A percentile compares a stretch with the other conserved stretches of the same genome.
Conservation (phyloP, 64 coral and sea anemone genomes). For the Montipora foliosa region DNA sequence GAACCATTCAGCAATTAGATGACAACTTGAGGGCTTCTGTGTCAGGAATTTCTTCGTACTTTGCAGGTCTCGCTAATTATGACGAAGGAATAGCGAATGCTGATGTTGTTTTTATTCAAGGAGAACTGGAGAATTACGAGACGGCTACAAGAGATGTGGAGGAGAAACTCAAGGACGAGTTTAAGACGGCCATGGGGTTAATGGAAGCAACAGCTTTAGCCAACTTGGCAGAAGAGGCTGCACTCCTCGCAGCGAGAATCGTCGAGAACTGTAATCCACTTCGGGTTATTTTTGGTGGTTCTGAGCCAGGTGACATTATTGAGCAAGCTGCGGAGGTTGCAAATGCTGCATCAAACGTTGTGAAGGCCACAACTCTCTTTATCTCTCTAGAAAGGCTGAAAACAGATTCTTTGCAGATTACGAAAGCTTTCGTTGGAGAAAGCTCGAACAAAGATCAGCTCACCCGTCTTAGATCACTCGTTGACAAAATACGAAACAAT, state of each 20-base stretch:
- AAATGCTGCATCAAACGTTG: background rate
- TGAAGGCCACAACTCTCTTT: background rate
- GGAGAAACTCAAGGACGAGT: background rate
- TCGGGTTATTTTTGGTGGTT: too few relatives aligned
- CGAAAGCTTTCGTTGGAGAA: slow-evolving; percentile 6
- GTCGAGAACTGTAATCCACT: too few relatives aligned
- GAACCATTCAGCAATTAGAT: background rate
- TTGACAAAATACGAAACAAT: slow-evolving; percentile 26
- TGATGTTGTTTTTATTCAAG: too few relatives aligned
- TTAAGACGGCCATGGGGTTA: background rate
- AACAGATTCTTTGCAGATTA: slow-evolving; percentile 10
- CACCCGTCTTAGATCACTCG: background rate
- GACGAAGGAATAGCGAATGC: too few relatives aligned
- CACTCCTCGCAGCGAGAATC: background rate
- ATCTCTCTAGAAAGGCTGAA: background rate
- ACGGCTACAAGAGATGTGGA: background rate
- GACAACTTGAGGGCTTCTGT: background rate
- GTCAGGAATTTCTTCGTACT: slow-evolving; percentile 33
- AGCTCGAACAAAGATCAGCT: slow-evolving; percentile 4
- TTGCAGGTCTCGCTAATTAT: background rate
- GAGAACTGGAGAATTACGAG: too few relatives aligned
- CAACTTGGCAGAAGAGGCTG: slow-evolving; percentile 1
- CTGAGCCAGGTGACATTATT: slow-evolving; percentile 13
- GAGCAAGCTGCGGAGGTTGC: background rate
- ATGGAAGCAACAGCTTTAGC: background rate